phyloP scores from a whole-genome alignment of 2,113 vertebrate species.

The Menura novaehollandiae region DNA sequence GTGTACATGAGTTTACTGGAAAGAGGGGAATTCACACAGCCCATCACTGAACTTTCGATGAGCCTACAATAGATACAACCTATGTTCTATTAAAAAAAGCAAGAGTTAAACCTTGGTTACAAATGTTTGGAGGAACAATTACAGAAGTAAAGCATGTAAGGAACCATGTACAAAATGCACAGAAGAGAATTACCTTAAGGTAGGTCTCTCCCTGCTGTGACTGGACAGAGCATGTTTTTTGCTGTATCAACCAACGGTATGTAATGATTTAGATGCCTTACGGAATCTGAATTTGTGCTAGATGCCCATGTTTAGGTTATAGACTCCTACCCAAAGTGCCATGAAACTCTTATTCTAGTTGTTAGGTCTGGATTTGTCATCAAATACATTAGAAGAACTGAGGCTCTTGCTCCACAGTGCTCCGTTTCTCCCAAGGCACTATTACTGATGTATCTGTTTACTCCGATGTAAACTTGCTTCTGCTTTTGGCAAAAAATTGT shows the following conservation, averaged over 20 bases:
- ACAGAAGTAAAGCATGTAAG: not conserved
- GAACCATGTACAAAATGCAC: not conserved
- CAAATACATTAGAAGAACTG: not conserved
- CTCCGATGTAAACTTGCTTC: not conserved
- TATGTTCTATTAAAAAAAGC: not conserved
- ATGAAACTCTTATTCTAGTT: not conserved
- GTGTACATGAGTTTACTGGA: not conserved
- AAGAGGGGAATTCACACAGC: not conserved
- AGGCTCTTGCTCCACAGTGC: not conserved
- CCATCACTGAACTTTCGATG: not conserved
- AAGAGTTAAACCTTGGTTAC: not conserved
- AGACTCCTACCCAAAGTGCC: not conserved
- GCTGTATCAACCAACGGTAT: accelerated
- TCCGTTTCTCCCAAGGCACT: not conserved
- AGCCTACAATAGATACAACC: not conserved
- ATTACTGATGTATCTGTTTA: not conserved
- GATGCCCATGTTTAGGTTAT: not conserved
- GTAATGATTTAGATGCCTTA: not conserved
- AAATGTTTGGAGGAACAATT: not conserved
- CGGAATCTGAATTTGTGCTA: not conserved
- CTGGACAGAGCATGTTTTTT: not conserved
- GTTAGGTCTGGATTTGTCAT: not conserved
- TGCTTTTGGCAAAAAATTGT: not conserved
- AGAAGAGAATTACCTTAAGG: not conserved
- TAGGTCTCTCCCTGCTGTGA: not conserved